A percentile compares a stretch with the other conserved stretches of the same genome.
These are phyloP conservation scores for Lasioglossum leucozonium DNA, from an alignment of 2,888 invertebrate species.

Conservation along the genomic window DNA sequence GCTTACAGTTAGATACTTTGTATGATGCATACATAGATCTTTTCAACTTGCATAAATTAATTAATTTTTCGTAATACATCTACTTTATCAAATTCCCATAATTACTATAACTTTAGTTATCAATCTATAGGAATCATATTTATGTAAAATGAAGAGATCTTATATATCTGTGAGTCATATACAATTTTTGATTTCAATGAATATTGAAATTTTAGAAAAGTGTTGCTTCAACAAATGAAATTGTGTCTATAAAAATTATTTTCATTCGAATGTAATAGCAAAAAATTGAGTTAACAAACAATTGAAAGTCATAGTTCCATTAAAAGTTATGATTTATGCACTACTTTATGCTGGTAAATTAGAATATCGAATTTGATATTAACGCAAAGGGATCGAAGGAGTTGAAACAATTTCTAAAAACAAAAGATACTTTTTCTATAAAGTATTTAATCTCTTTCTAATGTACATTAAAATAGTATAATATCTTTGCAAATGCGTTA, in stretches of 20 bases:
- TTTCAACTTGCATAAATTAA: neutral
- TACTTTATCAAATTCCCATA: neutral
- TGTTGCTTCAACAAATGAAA: neutral
- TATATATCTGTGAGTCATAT: neutral
- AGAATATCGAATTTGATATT: neutral
- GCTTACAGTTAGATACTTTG: neutral
- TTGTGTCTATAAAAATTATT: neutral
- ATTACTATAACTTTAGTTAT: neutral
- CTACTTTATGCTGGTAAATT: neutral
- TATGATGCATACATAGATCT: neutral
- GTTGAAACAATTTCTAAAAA: slow-evolving; percentile 17
- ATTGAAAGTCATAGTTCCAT: neutral
- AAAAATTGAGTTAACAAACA: neutral
- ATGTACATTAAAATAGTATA: slow-evolving; percentile 10
- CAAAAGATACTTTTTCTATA: slow-evolving; percentile 13
- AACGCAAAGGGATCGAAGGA: neutral
- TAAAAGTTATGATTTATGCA: neutral
- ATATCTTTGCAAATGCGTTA: neutral
- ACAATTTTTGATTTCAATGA: neutral
- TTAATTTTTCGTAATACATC: neutral
- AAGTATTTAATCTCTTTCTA: slow-evolving; percentile 17
- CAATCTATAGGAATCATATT: neutral
- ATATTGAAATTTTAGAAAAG: neutral
- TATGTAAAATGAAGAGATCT: neutral
- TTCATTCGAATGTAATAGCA: neutral